Evolutionary conservation across 2,888 invertebrate species (phyloP).

Genomic region (Unio delphinus): DNA sequence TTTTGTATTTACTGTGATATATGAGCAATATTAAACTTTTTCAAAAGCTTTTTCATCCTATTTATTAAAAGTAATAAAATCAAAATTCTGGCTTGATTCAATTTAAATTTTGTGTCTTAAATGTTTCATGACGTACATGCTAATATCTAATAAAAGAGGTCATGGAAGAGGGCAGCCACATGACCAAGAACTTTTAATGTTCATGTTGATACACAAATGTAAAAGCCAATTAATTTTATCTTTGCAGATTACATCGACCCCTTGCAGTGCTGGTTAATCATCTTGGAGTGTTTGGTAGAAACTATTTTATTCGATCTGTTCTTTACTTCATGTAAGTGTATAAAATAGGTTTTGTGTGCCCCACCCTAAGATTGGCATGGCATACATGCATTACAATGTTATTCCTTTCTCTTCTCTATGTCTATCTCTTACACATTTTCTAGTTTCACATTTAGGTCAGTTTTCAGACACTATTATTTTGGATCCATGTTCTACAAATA

Average conservation of each 20-base stretch:
- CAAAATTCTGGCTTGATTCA: neutral
- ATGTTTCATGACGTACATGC: neutral
- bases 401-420: neutral
- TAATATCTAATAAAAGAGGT: too few relatives aligned
- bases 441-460: too few relatives aligned
- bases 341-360: neutral
- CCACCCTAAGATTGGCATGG: neutral
- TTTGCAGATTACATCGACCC: constrained; percentile 54
- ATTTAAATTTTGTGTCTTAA: neutral
- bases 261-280: constrained; percentile 44
- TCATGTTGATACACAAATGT: neutral
- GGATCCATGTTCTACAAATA: too few relatives aligned
- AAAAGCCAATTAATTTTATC: neutral
- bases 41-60: too few relatives aligned
- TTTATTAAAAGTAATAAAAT: neutral
- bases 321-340: constrained; percentile 57
- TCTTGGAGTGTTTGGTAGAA: constrained; percentile 52
- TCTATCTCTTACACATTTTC: neutral
- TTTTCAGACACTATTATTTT: too few relatives aligned
- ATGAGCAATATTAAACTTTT: too few relatives aligned
- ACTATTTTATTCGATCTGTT: constrained; percentile 60
- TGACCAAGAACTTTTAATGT: neutral
- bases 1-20: too few relatives aligned
- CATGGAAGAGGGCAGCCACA: neutral
- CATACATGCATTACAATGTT: neutral